A percentile compares a stretch with the other conserved stretches of the same genome.
Conservation (phyloP, 2,797 vertebrate genomes). For the Lepus townsendii region DNA sequence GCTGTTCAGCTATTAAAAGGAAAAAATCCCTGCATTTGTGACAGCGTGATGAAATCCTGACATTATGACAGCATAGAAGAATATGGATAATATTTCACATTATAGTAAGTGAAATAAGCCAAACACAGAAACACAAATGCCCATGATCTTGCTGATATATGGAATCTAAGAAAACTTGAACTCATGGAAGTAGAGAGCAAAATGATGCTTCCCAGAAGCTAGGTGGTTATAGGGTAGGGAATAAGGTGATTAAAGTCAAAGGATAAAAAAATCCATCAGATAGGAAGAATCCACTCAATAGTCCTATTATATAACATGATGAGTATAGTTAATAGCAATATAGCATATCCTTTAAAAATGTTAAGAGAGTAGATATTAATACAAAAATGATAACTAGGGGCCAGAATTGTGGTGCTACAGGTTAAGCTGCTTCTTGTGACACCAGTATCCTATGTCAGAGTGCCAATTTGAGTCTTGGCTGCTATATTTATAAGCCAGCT, state of each 20-base stretch:
- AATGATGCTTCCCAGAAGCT: neutral
- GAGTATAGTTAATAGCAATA: neutral
- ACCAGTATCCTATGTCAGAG: too few relatives aligned
- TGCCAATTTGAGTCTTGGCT: neutral
- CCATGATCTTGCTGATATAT: neutral
- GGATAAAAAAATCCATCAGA: neutral
- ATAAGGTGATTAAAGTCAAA: neutral
- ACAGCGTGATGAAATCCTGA: neutral
- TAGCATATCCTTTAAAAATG: neutral
- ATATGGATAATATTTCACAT: neutral
- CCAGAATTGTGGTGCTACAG: too few relatives aligned
- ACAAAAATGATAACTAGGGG: neutral
- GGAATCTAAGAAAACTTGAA: neutral
- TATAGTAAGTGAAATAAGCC: slow-evolving; percentile 12
- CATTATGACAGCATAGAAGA: neutral
- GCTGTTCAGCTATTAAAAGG: neutral
- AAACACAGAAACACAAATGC: slow-evolving; percentile 1
- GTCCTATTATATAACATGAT: neutral
- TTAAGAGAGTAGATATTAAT: neutral
- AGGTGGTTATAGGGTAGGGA: neutral
- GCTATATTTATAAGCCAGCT: too few relatives aligned
- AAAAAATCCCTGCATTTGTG: neutral
- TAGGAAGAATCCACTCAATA: neutral
- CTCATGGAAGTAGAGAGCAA: neutral
- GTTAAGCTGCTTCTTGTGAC: too few relatives aligned